Percentiles rank a stretch among this genome's conserved stretches.
These are phyloP conservation scores for Cataglyphis livida DNA, from an alignment of 2,888 invertebrate species.

Conservation along the genomic window DNA sequence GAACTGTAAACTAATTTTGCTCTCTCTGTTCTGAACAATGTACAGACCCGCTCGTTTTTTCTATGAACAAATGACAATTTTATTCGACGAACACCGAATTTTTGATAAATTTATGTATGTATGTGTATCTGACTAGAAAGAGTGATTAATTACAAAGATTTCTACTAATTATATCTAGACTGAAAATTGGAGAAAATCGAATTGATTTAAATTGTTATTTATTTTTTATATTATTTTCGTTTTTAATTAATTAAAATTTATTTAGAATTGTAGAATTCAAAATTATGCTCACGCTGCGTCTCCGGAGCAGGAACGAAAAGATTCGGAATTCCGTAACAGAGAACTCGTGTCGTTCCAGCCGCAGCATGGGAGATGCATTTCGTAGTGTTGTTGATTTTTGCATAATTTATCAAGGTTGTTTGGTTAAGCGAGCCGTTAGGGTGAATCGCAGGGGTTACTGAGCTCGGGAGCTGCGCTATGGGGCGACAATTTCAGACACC, in stretches of 20 bases:
- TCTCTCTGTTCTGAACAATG: neutral
- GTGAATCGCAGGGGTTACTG: conserved; percentile 76
- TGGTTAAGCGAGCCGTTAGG: conserved; percentile 83
- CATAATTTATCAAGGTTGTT: conserved; percentile 85
- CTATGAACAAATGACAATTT: conserved; percentile 6
- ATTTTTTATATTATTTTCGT: neutral
- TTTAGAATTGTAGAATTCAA: neutral
- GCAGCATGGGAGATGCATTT: conserved; percentile 73
- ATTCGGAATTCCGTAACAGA: conserved; percentile 35
- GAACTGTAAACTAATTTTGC: conserved; percentile 38
- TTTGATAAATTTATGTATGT: neutral
- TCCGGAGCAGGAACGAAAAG: conserved; percentile 14
- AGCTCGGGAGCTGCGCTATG: conserved; percentile 76
- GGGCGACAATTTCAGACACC: conserved; percentile 83
- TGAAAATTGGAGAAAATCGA: neutral
- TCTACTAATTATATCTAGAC: neutral
- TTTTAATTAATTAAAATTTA: conserved; percentile 1
- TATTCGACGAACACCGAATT: neutral
- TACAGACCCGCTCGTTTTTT: neutral
- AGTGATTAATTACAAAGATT: neutral
- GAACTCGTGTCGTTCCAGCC: conserved; percentile 47
- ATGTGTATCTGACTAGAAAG: neutral
- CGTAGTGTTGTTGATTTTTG: conserved; percentile 84
- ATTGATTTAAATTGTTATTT: neutral
- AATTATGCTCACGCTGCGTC: neutral